Evolutionary conservation across 2,888 invertebrate genomes (phyloP), one percentile per base, ranked within the genome.

Genomic region (Athalia circularis): DNA sequence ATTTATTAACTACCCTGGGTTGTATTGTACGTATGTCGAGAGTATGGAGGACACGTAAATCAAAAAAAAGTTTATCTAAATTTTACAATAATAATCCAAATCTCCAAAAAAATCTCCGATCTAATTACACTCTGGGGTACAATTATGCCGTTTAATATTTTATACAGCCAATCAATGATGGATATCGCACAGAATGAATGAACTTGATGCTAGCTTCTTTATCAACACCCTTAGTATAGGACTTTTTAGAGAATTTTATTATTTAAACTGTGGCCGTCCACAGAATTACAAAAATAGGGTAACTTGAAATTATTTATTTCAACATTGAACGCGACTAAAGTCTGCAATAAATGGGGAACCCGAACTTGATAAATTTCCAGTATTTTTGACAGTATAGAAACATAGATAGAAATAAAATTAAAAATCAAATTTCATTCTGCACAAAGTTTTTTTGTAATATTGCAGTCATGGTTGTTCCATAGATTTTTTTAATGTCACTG

Each of bases 121-220:
- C 52, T 9, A 52, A 52, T 11, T 52, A 7, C 52, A 52, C 8
- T 52, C 2, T 11, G 11, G 52, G 11, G 8, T 52, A 52, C 52
- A 52, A 52, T 52, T 52, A 52, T 80, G 78, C 91, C 91, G 92
- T 43, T 15, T 91, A 91, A 90, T 65, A 74, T 48, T 81, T 76
- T 50, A 62, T 59, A 76, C n/a, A 57, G 50, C 9, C 15, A 13
- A 9, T 5, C 43, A 8, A 70, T 57, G 54, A 70, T 47, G 54
- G 57, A 13, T 15, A 15, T 47, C 59, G 57, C 54, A 57, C 59
- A 70, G 43, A 7, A 15, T 3, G 7, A 52, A n/a, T 15, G 15
- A 15, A 70, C 9, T n/a, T 29, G 4, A 59, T 70, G 45, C 47
- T 15, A 70, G 70, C 59, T 70, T 70, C 45, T 70, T 45, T 57